Conservation (phyloP, 1,140 invertebrate genomes). For the Ladona fulva region DNA sequence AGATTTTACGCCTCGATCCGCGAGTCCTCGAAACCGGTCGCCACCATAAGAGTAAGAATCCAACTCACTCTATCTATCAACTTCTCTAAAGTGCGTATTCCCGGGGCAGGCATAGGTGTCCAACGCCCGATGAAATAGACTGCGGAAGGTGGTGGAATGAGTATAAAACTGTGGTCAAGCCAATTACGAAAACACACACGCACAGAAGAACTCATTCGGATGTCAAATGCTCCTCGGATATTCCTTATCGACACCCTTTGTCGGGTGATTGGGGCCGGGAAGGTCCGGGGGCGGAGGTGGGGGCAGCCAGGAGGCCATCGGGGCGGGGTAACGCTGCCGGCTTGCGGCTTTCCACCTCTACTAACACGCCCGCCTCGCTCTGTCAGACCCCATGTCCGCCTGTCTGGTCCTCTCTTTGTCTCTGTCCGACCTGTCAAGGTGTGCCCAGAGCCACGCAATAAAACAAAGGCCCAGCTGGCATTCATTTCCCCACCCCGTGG, state of each 20-base stretch:
- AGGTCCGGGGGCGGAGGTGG: background rate
- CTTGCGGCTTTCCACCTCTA: background rate
- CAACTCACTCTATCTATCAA: background rate
- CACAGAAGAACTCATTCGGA: background rate
- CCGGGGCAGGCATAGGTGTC: background rate
- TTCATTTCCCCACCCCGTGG: background rate
- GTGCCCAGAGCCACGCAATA: background rate
- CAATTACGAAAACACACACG: constrained; percentile 5
- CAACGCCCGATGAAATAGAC: background rate
- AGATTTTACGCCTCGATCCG: too few species aligned
- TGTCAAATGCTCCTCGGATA: background rate
- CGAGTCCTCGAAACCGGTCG: background rate
- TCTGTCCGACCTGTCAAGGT: constrained; percentile 2
- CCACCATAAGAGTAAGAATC: background rate
- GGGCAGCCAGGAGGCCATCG: background rate
- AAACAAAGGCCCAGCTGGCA: constrained; percentile 6
- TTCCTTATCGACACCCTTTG: background rate
- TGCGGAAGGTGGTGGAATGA: background rate
- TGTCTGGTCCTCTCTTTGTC: background rate
- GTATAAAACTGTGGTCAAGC: background rate
- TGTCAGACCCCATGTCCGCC: background rate
- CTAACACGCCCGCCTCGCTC: background rate
- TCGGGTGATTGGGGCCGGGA: background rate
- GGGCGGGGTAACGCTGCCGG: background rate
- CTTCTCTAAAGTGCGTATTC: background rate